Base-by-base conservation (phyloP, 2,888 invertebrate genomes). In the Athripsodes cinereus region DNA sequence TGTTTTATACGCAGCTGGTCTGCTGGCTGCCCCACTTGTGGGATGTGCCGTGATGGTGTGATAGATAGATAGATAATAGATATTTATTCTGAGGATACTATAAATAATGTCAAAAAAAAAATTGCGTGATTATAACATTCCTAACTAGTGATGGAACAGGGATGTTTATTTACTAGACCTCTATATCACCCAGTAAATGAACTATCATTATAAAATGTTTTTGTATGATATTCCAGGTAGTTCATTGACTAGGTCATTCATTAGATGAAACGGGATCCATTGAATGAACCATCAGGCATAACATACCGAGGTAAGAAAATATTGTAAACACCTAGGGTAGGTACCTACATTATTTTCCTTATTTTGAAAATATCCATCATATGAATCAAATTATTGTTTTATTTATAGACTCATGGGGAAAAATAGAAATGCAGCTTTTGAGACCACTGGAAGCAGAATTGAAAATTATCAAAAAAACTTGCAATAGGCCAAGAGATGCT, bases 391-490 rank as follows among this genome's bases (percentile, higher is more conserved):
- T n/a, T n/a, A n/a, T n/a, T n/a, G n/a, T n/a, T n/a, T n/a, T n/a
- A n/a, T n/a, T n/a, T n/a, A n/a, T n/a, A n/a, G n/a, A n/a, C 6
- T 46, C 46, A 46, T 46, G 46, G 46, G 46, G 18, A 46, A 46
- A 16, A 46, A 6, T 46, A 46, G 16, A 11, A 46, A 46, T 46
- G 18, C 46, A 46, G 18, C 46, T 46, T 16, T 46, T 46, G 46
- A 46, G 46, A 46, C 10, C n/a, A 46, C 11, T 46, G 46, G 46
- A 46, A 46, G 46, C 16, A 16, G 46, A 16, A 16, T 46, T 46
- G 46, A 46, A 46, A 46, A 46, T 16, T 46, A 46, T 46, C 46
- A 46, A 46, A 46, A 46, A n/a, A n/a, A n/a, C n/a, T n/a, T n/a
- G n/a, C n/a, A n/a, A n/a, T n/a, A n/a, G n/a, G 46, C 46, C 46